Base-by-base conservation (phyloP, 2,113 vertebrate genomes). In the Cardinalis cardinalis region DNA sequence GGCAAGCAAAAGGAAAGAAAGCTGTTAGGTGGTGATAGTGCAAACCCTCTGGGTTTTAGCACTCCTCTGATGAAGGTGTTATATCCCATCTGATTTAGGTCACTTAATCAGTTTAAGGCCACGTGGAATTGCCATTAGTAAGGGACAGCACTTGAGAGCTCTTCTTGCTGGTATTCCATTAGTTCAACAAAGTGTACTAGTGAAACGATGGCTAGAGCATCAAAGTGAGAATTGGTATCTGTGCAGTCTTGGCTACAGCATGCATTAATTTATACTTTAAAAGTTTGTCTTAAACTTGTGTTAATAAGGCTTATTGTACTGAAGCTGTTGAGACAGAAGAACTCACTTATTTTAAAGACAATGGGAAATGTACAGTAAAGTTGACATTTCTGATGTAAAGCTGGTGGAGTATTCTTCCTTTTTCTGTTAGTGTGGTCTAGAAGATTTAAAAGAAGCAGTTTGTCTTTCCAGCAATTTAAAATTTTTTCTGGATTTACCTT, bases 31-130 rank as follows among this genome's bases (percentile, higher is more conserved):
- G 7, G 10, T 11, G 6, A 14, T 2, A 58, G 44, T 9, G 18
- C 24, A 36, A 59, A 72, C 0, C 24, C 34, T 21, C 4, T 0
- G 1, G 0, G 1, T 49, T 75, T 10, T 60, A 74, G 29, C 3
- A 2, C 14, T 87, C 12, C 26, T 32, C 18, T 6, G 6, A 46
- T 23, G 56, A 26, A 75, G 53, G 70, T 7, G 15, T 84, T 78
- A 3, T 4, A 15, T 38, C 81, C 84, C 44, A 21, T 36, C 58
- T 94, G 53, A 76, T 90, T 73, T 73, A 90, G 73, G 61, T 78
- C 41, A 36, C 48, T 86, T 92, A 63, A 88, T 86, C 76, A 81
- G 61, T 93, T 94, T 84, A 86, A 89, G 49, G 38, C 64, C 29
- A 41, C 0, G 7, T 75, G 76, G 88, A 84, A 63, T 71, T 90